Conservation (phyloP, 2,888 invertebrate species). For the Steinernema carpocapsae region DNA sequence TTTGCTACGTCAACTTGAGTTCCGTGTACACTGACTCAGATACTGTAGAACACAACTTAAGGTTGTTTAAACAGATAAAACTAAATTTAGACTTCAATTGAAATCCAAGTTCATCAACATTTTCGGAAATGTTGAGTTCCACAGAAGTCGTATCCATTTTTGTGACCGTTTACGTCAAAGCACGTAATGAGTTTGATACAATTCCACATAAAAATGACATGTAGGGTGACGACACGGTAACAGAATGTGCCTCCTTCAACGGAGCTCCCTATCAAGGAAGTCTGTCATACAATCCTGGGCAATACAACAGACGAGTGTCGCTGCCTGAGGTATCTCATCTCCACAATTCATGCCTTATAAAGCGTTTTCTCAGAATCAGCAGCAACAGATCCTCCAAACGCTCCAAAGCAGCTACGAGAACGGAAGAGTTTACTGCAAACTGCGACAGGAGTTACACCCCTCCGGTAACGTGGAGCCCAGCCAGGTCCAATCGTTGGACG, state of each 20-base stretch:
- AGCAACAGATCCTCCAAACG: conserved; percentile 40
- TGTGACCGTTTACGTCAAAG: no score
- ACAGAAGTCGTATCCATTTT: no score
- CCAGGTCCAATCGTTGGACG: conserved; percentile 41
- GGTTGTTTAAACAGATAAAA: no score
- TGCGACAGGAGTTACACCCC: conserved; percentile 41
- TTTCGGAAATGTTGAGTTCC: no score
- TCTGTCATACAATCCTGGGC: conserved; percentile 49
- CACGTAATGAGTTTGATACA: not conserved
- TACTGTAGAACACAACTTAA: no score
- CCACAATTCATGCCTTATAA: no score
- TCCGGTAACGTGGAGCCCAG: conserved; percentile 29
- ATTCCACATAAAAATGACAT: conserved; percentile 13
- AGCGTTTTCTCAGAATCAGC: not conserved
- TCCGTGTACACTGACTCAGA: no score
- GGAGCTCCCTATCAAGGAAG: conserved; percentile 41
- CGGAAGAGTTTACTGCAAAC: conserved; percentile 42
- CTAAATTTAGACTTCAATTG: no score
- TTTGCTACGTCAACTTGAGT: no score
- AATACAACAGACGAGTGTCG: conserved; percentile 7
- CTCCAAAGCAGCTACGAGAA: conserved; percentile 39
- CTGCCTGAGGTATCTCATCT: no score
- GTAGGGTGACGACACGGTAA: conserved; percentile 45
- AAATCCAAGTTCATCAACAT: no score
- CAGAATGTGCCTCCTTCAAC: conserved; percentile 47